Percentiles rank a stretch among this genome's conserved stretches.
These are phyloP conservation scores for Neotoma lepida DNA, from an alignment of 2,113 vertebrate genomes.

Conservation along the genomic window DNA sequence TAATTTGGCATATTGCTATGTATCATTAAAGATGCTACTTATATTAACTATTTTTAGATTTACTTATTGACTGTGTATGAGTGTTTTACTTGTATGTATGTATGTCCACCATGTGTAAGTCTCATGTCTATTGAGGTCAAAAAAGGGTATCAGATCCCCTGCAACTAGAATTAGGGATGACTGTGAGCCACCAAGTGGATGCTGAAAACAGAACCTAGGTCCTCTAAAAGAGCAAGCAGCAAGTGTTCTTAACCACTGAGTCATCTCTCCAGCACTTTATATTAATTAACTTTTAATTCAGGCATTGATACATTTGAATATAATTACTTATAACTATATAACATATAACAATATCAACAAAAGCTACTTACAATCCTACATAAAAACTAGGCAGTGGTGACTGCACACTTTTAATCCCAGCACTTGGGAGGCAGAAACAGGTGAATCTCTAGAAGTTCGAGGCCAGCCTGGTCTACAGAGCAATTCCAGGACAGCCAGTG, in stretches of 20 bases:
- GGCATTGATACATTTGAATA: neutral
- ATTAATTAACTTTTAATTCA: neutral
- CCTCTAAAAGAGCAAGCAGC: neutral
- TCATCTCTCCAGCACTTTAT: neutral
- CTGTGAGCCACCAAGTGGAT: neutral
- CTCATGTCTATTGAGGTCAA: neutral
- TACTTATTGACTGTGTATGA: neutral
- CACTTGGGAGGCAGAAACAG: too few species aligned
- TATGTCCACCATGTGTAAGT: neutral
- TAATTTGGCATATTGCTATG: neutral
- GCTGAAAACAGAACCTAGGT: neutral
- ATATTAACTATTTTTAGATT: conserved; percentile 9
- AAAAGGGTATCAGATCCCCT: neutral
- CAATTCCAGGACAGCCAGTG: too few species aligned
- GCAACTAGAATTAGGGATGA: neutral
- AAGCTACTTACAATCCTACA: neutral
- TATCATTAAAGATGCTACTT: conserved; percentile 32
- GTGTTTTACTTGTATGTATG: neutral
- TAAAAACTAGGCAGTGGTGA: neutral
- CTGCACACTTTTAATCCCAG: too few species aligned
- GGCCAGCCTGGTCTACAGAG: neutral
- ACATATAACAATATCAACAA: neutral
- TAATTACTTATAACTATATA: neutral
- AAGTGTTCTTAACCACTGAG: neutral
- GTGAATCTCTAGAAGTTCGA: neutral